Percentiles rank a stretch among this genome's conserved stretches.
phyloP scores from a whole-genome alignment of 2,797 vertebrate genomes.

The Pogonophryne albipinna region DNA sequence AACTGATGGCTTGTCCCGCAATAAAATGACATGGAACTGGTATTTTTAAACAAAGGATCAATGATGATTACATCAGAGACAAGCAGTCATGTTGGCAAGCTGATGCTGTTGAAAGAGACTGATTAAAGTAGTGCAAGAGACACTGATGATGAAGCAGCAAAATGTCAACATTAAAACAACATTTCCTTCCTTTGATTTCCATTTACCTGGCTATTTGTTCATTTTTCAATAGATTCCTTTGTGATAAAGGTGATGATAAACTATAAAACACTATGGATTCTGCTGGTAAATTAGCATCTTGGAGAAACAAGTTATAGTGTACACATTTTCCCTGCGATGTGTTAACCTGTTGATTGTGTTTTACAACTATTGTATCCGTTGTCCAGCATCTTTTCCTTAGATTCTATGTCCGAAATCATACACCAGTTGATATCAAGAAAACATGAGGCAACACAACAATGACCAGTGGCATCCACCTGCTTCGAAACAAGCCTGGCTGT shows the following conservation, averaged over 20 bases:
- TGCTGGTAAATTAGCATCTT: background rate
- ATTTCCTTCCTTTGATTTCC: conserved; percentile 8
- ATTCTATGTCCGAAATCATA: conserved; percentile 11
- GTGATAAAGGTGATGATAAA: conserved; percentile 23
- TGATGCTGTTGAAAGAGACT: conserved; percentile 29
- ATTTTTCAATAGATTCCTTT: conserved; percentile 26
- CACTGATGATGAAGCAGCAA: conserved; percentile 22
- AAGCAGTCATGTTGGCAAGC: conserved; percentile 31
- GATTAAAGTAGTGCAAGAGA: conserved; percentile 25
- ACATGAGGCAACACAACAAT: conserved; percentile 19
- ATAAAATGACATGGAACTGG: conserved; percentile 37
- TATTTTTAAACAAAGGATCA: conserved; percentile 38
- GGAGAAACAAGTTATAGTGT: conserved; percentile 8
- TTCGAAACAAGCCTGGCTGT: conserved; percentile 37
- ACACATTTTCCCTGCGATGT: conserved; percentile 11
- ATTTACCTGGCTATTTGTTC: conserved; percentile 28
- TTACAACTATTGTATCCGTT: conserved; percentile 24
- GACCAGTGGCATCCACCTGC: conserved; percentile 36
- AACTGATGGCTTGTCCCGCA: conserved; percentile 29
- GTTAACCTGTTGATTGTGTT: conserved; percentile 28
- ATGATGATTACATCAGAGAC: conserved; percentile 52
- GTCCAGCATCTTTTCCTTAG: conserved; percentile 15
- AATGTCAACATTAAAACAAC: conserved; percentile 1
- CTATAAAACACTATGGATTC: conserved; percentile 12
- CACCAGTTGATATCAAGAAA: conserved; percentile 17